phyloP scores from a whole-genome alignment of 2,113 vertebrate species.

The Pomatorhinus ruficollis region DNA sequence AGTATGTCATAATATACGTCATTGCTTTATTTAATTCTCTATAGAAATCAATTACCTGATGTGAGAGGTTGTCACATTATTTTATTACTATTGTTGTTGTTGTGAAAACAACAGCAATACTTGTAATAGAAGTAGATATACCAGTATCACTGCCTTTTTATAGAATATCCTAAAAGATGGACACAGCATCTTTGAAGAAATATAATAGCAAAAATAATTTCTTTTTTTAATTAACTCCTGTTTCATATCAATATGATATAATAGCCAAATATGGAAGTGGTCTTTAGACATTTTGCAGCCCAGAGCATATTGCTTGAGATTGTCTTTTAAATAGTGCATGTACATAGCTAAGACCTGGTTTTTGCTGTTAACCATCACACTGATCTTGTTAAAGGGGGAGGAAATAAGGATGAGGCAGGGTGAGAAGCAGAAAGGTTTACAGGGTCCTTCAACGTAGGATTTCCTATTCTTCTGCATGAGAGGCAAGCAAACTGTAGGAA shows the following conservation, averaged over 20 bases:
- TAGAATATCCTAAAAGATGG: background rate
- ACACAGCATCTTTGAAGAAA: background rate
- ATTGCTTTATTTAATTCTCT: background rate
- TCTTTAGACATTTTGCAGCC: background rate
- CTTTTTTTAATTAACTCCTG: background rate
- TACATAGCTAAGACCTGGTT: background rate
- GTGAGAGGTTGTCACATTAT: background rate
- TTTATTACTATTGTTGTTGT: background rate
- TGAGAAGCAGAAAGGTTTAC: background rate
- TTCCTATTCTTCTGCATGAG: background rate
- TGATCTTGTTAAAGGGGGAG: background rate
- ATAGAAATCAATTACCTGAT: background rate
- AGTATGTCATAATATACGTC: background rate
- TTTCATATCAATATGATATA: background rate
- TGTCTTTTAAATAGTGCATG: background rate
- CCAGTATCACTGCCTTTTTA: background rate
- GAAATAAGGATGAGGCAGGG: background rate
- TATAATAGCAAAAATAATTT: background rate
- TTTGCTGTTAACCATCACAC: background rate
- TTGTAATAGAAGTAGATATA: background rate
- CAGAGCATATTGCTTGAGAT: background rate
- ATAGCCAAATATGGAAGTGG: background rate
- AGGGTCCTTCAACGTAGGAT: background rate
- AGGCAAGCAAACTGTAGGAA: background rate
- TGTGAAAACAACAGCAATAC: background rate